A percentile compares a stretch with the other conserved stretches of the same genome.
Conservation (phyloP, 2,888 invertebrate species). For the Dolichopus griseipennis region DNA sequence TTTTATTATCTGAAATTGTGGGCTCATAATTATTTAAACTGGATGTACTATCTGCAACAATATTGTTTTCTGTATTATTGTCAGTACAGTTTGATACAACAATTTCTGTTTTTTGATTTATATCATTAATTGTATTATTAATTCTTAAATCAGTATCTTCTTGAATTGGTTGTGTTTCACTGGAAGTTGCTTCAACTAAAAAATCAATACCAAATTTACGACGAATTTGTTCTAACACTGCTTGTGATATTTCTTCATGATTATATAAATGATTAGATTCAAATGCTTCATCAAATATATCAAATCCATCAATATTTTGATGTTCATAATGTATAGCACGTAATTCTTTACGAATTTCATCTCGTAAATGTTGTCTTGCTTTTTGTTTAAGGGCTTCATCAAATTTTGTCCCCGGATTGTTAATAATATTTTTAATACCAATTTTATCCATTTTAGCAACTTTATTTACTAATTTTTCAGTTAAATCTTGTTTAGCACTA, state of each 20-base stretch:
- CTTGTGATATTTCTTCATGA: slow-evolving; percentile 33
- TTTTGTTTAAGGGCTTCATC: slow-evolving; percentile 36
- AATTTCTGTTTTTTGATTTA: neutral
- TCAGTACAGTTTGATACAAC: neutral
- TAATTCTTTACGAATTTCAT: slow-evolving; percentile 36
- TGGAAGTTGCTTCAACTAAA: slow-evolving; percentile 17
- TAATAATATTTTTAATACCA: slow-evolving; percentile 38
- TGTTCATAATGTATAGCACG: slow-evolving; percentile 32
- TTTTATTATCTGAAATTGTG: slow-evolving; percentile 9
- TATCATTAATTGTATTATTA: neutral
- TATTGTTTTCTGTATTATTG: neutral
- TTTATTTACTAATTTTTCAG: slow-evolving; percentile 29
- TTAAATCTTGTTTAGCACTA: slow-evolving; percentile 18
- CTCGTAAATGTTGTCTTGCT: slow-evolving; percentile 35
- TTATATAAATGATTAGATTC: slow-evolving; percentile 39
- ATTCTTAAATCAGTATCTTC: neutral
- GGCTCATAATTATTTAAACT: neutral
- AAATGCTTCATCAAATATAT: slow-evolving; percentile 21
- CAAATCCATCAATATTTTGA: slow-evolving; percentile 25
- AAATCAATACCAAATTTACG: slow-evolving; percentile 36
- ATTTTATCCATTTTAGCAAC: slow-evolving; percentile 38
- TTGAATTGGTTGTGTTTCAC: neutral
- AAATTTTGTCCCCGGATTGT: slow-evolving; percentile 37
- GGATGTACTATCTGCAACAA: neutral
- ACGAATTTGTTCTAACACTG: slow-evolving; percentile 35